Base-by-base conservation (phyloP, 2,888 invertebrate species). In the Limnephilus lunatus region DNA sequence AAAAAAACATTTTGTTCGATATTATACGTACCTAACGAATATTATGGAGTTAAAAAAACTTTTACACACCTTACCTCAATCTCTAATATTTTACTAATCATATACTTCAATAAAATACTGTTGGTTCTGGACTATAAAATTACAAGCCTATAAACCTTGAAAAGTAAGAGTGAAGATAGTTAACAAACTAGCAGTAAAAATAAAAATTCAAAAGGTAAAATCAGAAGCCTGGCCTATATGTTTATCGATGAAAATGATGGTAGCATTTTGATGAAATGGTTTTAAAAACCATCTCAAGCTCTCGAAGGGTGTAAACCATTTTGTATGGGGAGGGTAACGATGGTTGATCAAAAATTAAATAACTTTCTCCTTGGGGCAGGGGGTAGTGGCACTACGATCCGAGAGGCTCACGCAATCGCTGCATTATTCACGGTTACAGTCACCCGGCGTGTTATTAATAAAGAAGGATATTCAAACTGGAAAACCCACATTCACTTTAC, bases 351-450 rank as follows among this genome's bases (percentile, higher is more conserved):
- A 86, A 86, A 86, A 86, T 86, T 86, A 39, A 86, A 48, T 86
- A 44, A 30, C 86, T 1, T 39, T 25, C 83, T n/a, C 19, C 25
- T 44, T 11, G 39, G n/a, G 44, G n/a, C 7, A 44, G 86, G 3
- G 30, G 86, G 44, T 44, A 11, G 48, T 48, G n/a, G 25, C 44
- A n/a, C 68, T 9, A 68, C n/a, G 68, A 25, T 68, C 25, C n/a
- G 68, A 25, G 68, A 68, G 68, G 86, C 48, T 86, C 86, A 86
- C 86, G 86, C 86, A 86, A 86, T 30, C 86, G 30, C n/a, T 86
- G 86, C 86, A 86, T 86, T 86, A 86, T 86, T 86, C 44, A 86
- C 30, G 3, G 86, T 86, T 39, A 48, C 44, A 85, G n/a, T 35
- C 25, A 39, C 39, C 12, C 25, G 39, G 85, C n/a, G 85, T 44